Conservation (phyloP, 2,888 invertebrate species). For the Nomada fabriciana region DNA sequence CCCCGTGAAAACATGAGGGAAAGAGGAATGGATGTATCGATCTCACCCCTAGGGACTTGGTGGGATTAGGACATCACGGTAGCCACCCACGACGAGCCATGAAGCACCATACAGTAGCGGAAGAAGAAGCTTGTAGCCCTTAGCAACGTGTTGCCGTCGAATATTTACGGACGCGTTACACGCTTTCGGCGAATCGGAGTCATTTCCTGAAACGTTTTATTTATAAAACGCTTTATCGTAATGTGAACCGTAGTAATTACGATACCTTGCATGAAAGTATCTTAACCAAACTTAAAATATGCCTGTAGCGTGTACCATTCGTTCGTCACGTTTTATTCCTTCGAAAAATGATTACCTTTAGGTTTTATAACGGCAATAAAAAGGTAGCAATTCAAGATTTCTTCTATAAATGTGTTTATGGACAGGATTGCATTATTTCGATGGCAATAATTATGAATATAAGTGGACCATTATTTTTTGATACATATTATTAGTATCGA, state of each 20-base stretch:
- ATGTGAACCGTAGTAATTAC: neutral
- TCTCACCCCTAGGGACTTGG: slow-evolving; percentile 78
- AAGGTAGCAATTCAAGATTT: neutral
- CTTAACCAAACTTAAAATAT: neutral
- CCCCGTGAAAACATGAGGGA: slow-evolving; percentile 65
- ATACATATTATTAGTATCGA: neutral
- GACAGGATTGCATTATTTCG: neutral
- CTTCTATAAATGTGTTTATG: neutral
- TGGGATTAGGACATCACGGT: slow-evolving; percentile 76
- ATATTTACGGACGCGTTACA: slow-evolving; percentile 14
- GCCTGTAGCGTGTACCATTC: neutral
- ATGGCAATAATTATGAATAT: neutral
- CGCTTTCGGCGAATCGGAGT: neutral
- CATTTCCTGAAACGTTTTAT: neutral
- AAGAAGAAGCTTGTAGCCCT: slow-evolving; percentile 62
- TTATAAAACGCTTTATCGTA: neutral
- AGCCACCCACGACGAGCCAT: slow-evolving; percentile 71
- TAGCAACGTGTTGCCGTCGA: slow-evolving; percentile 60
- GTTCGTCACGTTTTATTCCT: neutral
- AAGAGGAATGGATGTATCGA: slow-evolving; percentile 79
- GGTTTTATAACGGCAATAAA: neutral
- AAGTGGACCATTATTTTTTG: neutral
- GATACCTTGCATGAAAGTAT: neutral
- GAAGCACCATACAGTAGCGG: slow-evolving; percentile 66
- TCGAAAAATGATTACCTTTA: neutral